Percentiles rank a stretch among this genome's conserved stretches.
Conservation (phyloP, 2,113 vertebrate species). For the Tetrax tetrax region DNA sequence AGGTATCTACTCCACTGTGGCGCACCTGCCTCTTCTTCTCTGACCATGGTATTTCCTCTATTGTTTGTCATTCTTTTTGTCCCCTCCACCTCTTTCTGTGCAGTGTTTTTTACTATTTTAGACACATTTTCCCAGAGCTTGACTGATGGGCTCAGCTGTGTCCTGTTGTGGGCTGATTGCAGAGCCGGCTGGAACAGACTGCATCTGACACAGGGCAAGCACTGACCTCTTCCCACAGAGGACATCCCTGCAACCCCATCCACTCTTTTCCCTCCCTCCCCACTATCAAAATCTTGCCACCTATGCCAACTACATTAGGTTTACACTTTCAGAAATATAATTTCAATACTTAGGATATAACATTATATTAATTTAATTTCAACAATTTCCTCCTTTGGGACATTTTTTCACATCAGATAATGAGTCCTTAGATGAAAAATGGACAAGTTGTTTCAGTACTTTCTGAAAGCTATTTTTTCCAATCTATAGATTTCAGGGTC, state of each 20-base stretch:
- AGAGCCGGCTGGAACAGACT: fast-evolving
- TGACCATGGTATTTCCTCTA: not conserved
- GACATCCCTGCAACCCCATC: not conserved
- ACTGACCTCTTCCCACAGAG: not conserved
- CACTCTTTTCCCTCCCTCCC: not conserved
- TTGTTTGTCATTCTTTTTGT: not conserved
- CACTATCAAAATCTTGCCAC: not conserved
- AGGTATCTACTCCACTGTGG: fast-evolving
- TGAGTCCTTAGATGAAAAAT: not conserved
- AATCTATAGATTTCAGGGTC: not conserved
- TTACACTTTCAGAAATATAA: not conserved
- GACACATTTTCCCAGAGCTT: fast-evolving
- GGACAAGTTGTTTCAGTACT: not conserved
- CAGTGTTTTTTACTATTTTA: not conserved
- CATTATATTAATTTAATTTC: not conserved
- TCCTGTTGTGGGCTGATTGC: not conserved
- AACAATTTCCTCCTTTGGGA: not conserved
- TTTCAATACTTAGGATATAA: not conserved
- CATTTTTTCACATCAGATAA: not conserved
- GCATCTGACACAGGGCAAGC: not conserved
- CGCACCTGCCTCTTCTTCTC: not conserved
- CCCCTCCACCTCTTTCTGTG: not conserved
- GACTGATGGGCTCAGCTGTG: not conserved
- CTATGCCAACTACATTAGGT: not conserved
- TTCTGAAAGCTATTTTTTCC: not conserved